Conservation (phyloP, 1,140 invertebrate species). For the Platyscapa corneri region DNA sequence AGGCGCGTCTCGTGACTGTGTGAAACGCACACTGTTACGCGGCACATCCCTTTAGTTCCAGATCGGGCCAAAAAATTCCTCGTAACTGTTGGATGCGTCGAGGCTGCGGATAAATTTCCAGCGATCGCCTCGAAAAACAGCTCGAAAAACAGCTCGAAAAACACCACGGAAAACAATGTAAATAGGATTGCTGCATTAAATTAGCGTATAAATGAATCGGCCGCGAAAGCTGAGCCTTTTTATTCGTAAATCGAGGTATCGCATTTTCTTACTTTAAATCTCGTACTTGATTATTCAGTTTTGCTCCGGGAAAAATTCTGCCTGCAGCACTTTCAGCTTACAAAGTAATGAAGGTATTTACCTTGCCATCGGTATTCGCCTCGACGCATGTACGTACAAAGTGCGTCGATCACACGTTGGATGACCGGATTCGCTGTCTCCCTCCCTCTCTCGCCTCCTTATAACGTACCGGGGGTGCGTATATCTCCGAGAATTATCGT, state of each 20-base stretch:
- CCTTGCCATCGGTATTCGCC: constrained; percentile 15
- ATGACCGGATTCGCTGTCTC: not conserved
- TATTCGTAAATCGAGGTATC: not conserved
- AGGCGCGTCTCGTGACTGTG: no score
- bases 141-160: not conserved
- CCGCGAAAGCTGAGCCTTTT: not conserved
- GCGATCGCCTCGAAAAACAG: not conserved
- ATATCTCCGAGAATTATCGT: not conserved
- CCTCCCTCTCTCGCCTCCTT: not conserved
- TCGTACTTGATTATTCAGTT: not conserved
- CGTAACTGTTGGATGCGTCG: no score
- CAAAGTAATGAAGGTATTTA: constrained; percentile 26
- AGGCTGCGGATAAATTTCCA: not conserved
- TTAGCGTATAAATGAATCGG: not conserved
- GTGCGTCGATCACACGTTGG: constrained; percentile 2
- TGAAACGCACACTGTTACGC: no score
- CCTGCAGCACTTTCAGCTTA: constrained; percentile 9
- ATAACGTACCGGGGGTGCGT: not conserved
- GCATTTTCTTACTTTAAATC: not conserved
- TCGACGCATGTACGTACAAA: not conserved
- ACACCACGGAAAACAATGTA: no score
- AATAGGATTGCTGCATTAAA: no score
- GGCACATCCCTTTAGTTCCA: no score
- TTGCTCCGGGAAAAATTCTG: not conserved
- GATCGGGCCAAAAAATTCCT: no score